Base-by-base conservation (phyloP, 2,113 vertebrate species). In the Prietella phreatophila region DNA sequence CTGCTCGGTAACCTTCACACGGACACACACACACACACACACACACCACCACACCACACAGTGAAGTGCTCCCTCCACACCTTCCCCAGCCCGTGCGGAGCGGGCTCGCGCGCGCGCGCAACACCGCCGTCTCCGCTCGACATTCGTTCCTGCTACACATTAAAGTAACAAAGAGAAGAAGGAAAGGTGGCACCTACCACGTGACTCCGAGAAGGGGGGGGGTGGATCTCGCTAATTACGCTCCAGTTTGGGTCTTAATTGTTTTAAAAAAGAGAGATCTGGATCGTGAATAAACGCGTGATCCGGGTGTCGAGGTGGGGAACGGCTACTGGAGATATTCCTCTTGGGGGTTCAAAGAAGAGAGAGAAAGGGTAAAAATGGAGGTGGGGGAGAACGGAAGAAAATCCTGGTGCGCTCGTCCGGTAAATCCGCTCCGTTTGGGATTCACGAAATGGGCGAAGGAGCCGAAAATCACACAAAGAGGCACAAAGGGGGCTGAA, bases 181-280 rank as follows among this genome's bases (percentile, higher is more conserved):
- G 91, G 92, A 90, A 93, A 92, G 92, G 94, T 93, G 94, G 93
- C 92, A 96, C 96, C 94, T 96, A 96, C 96, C 96, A 96, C 96
- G 96, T 96, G 96, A 96, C 93, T 76, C 84, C 55, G 84, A 33
- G 69, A 95, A 93, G 95, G 63, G 91, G 93, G 36, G 81, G 94
- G 94, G 95, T 93, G 91, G 94, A 91, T 94, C 92, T 94, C 92
- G 91, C 86, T 83, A 93, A 92, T 92, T 94, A 95, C 95, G 93
- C 94, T 94, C 94, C 94, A 93, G 93, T 94, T 94, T 93, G 92
- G 88, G 89, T 82, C 73, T 87, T 86, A 69, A 36, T 36, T 36
- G 36, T 71, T 87, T 84, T 69, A 58, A 50, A 83, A 71, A 82
- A 73, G 6, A 56, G 67, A 67, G 42, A 6, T 69, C 5, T 69